These are phyloP conservation scores for Pogoniulus pusillus DNA, from an alignment of 2,797 vertebrate genomes.

Conservation along the genomic window DNA sequence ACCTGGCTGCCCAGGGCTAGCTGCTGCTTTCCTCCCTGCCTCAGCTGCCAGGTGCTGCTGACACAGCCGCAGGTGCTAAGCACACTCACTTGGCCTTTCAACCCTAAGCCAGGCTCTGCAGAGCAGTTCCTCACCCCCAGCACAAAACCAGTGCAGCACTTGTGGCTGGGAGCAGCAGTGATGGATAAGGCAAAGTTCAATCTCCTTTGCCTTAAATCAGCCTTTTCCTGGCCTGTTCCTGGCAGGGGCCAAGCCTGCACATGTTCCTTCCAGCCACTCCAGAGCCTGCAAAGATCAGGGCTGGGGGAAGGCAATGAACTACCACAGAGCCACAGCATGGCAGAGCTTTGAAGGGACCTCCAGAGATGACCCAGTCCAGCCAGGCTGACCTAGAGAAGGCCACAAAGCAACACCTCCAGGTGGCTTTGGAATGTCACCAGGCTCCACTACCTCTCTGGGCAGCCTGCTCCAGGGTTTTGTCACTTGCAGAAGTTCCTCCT, in stretches of 20 bases:
- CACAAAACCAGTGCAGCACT: slow-evolving; percentile 56
- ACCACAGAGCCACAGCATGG: no score
- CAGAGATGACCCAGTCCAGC: no score
- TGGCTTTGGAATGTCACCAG: no score
- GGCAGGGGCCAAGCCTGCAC: neutral
- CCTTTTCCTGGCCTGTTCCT: neutral
- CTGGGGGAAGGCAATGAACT: neutral
- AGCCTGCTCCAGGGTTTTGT: no score
- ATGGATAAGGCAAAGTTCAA: slow-evolving; percentile 31
- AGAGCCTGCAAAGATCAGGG: neutral
- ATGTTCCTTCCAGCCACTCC: neutral
- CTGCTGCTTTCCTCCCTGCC: neutral
- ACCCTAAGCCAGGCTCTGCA: slow-evolving; percentile 7
- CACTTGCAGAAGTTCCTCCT: no score
- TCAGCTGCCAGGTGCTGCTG: slow-evolving; percentile 29
- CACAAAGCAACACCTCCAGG: no score
- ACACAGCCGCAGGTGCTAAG: slow-evolving; percentile 12
- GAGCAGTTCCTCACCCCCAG: slow-evolving; percentile 51
- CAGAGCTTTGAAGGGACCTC: no score
- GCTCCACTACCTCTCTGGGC: no score
- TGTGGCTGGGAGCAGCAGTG: neutral
- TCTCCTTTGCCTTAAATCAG: slow-evolving; percentile 22
- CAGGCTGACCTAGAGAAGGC: no score
- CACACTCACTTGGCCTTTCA: slow-evolving; percentile 15
- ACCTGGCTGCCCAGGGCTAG: neutral